Percentiles rank a stretch among this genome's conserved stretches.
phyloP scores from a whole-genome alignment of 35 echinoderm and acorn worm genomes.

The Patiria miniata region DNA sequence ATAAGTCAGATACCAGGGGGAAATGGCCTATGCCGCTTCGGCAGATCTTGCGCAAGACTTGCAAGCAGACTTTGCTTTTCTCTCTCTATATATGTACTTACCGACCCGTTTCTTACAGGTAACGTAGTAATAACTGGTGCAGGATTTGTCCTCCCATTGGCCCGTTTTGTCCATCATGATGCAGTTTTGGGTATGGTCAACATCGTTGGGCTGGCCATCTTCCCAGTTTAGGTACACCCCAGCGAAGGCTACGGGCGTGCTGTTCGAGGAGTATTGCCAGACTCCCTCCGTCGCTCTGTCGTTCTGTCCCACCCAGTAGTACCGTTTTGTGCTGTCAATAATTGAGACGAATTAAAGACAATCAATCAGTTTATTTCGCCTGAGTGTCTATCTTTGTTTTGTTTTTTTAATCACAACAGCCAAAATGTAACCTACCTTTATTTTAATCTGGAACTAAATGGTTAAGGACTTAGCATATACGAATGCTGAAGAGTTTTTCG shows the following conservation, averaged over 20 bases:
- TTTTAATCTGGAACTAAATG: too few species aligned
- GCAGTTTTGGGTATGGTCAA: neutral
- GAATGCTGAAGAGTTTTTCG: too few species aligned
- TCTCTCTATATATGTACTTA: too few species aligned
- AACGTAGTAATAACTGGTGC: neutral
- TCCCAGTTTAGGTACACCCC: conserved; percentile 24
- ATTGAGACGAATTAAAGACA: neutral
- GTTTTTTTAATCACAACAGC: too few species aligned
- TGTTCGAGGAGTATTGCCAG: neutral
- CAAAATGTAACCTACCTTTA: too few species aligned
- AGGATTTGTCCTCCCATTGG: conserved; percentile 3
- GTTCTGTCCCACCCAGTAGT: conserved; percentile 34
- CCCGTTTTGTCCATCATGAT: neutral
- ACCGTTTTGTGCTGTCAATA: neutral
- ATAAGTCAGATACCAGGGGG: too few species aligned
- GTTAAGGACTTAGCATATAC: too few species aligned
- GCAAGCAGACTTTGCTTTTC: too few species aligned
- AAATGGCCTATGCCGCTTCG: too few species aligned
- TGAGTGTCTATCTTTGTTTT: neutral
- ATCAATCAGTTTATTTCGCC: neutral
- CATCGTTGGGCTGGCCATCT: neutral
- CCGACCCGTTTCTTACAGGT: conserved; percentile 1
- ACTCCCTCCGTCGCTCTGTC: neutral
- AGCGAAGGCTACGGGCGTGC: neutral
- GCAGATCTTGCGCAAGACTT: too few species aligned